Conservation (phyloP, 2,113 vertebrate genomes). For the Lagopus leucura region DNA sequence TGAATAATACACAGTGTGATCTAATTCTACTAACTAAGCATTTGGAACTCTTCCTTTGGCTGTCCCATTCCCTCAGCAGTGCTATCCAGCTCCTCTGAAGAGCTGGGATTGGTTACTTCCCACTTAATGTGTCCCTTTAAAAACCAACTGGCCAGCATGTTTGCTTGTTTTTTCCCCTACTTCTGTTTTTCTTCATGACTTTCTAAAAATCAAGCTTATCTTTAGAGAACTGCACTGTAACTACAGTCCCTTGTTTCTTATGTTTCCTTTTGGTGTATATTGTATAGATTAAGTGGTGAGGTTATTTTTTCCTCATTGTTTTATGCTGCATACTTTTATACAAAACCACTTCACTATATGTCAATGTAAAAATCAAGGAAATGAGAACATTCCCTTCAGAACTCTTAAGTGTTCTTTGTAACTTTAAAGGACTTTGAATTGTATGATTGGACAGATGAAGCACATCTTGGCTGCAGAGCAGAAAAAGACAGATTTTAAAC, state of each 20-base stretch:
- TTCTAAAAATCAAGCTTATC: neutral
- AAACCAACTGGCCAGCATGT: neutral
- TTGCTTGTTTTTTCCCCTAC: neutral
- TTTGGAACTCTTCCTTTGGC: neutral
- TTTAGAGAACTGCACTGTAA: neutral
- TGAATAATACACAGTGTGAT: neutral
- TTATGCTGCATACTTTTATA: neutral
- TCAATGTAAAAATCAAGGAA: neutral
- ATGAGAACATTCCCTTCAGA: neutral
- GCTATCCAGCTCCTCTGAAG: neutral
- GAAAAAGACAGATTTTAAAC: constrained; percentile 98
- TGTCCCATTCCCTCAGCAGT: neutral
- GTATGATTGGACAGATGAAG: constrained; percentile 99
- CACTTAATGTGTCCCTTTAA: neutral
- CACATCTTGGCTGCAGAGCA: constrained; percentile 95
- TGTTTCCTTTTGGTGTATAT: neutral
- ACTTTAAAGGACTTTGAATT: constrained; percentile 93
- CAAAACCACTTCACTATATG: neutral
- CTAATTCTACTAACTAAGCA: neutral
- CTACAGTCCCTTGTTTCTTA: neutral
- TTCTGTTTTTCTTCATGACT: neutral
- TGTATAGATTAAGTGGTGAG: neutral
- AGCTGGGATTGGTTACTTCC: constrained; percentile 1
- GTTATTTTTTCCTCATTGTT: neutral
- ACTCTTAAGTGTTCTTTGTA: constrained; percentile 15